Evolutionary conservation across 2,888 invertebrate species (phyloP), one percentile per base, ranked within the genome.

Genomic region (Caenorhabditis doughertyi): DNA sequence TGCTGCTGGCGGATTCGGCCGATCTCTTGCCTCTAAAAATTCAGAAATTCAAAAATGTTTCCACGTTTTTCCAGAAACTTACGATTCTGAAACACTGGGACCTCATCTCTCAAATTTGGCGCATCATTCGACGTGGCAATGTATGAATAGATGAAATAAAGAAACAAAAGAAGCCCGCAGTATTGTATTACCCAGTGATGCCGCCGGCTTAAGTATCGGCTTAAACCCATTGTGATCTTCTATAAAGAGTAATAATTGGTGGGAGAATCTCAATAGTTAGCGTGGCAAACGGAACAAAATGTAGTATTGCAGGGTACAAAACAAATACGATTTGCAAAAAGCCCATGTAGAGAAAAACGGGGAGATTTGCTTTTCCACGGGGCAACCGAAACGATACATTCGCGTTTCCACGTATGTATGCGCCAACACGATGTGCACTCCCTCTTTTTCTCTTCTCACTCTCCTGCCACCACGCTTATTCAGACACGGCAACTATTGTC

Each of bases 101-200:
- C 25, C n/a, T 65, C 65, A 21, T 65, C 65, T 9, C 51, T 49
- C 18, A 65, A 35, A n/a, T 11, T 2, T 16, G 65, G 49, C 16
- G 47, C 65, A 11, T 65, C 65, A 32, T 51, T 65, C 2, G 51
- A 51, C 8, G 62, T 44, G 18, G 84, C 76, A 42, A 86, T 68
- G 53, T 81, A 70, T 13, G 60, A 83, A 74, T 86, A 87, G 16
- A 85, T 51, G 8, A 84, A 70, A 67, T 88, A 88, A 1, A 88
- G 67, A 11, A 77, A 65, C 9, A 81, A 49, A 32, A 86, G 71
- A 25, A 83, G 77, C 4, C 73, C 74, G 16, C 84, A 42, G 55
- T 88, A 88, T 44, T 88, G 86, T 18, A 81, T 51, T 8, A 88
- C 72, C 71, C 83, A 77, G 49, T 86, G 80, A 68, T 85, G 83